These are phyloP conservation scores for Larimichthys crocea DNA, from an alignment of 2,113 vertebrate species.

Conservation along the genomic window DNA sequence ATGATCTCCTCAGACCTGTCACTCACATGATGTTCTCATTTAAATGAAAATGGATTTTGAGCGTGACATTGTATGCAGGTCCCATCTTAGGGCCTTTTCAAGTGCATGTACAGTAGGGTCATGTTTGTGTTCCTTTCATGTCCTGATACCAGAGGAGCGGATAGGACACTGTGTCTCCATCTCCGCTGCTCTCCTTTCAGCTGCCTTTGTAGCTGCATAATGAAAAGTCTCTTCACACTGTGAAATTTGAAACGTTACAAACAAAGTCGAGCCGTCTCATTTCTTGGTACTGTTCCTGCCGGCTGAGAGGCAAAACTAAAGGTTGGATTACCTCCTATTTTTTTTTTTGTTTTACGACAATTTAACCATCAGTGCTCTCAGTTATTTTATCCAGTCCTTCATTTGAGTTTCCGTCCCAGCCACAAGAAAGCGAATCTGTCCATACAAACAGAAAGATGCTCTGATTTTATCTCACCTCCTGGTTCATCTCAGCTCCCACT, in stretches of 20 bases:
- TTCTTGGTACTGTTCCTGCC: constrained; percentile 75
- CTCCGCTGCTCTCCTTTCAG: constrained; percentile 61
- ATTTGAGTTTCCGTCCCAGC: constrained; percentile 10
- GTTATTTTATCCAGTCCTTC: constrained; percentile 70
- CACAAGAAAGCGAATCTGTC: constrained; percentile 25
- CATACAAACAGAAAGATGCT: constrained; percentile 27
- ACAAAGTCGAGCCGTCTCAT: constrained; percentile 68
- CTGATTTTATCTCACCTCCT: constrained; percentile 36
- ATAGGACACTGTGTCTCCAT: constrained; percentile 55
- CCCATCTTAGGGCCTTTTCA: constrained; percentile 10
- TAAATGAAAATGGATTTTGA: constrained; percentile 46
- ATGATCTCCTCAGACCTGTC: constrained; percentile 29
- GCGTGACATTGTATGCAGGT: constrained; percentile 21
- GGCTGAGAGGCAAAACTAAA: constrained; percentile 80
- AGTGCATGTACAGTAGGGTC: constrained; percentile 6
- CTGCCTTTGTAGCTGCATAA: constrained; percentile 74
- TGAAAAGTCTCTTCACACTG: constrained; percentile 78
- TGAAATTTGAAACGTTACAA: constrained; percentile 84
- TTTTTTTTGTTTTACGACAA: constrained; percentile 52
- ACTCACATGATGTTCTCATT: constrained; percentile 49
- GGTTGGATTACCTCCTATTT: constrained; percentile 75
- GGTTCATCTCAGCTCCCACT: neutral
- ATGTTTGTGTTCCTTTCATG: constrained; percentile 54
- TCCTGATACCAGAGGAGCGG: constrained; percentile 47
- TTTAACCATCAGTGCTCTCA: constrained; percentile 85